A percentile compares a stretch with the other conserved stretches of the same genome.
phyloP scores from a whole-genome alignment of 2,888 invertebrate species.

The Zaprionus lineosus region DNA sequence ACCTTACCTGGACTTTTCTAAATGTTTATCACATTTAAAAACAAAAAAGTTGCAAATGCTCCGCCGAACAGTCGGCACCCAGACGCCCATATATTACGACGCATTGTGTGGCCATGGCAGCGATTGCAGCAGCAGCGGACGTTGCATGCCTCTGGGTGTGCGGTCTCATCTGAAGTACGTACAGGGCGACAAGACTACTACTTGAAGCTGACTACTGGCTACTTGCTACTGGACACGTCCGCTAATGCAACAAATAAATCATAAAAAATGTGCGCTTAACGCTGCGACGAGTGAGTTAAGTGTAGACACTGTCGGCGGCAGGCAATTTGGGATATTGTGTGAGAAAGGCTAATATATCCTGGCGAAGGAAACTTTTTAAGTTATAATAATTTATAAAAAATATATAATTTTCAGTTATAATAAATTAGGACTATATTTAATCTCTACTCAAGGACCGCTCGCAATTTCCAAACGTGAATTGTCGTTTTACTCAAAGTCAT shows the following conservation, averaged over 20 bases:
- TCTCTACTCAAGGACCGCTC: too few species aligned
- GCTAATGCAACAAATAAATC: conserved; percentile 67
- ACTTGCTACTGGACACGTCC: conserved; percentile 28
- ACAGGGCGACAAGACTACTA: conserved; percentile 29
- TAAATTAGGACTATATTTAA: too few species aligned
- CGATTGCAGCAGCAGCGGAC: conserved; percentile 3
- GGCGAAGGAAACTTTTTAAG: too few species aligned
- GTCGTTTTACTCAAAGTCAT: too few species aligned
- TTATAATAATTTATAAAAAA: too few species aligned
- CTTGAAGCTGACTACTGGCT: conserved; percentile 16
- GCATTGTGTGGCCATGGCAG: conserved; percentile 22
- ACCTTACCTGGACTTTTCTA: conserved; percentile 16
- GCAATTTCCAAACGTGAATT: too few species aligned
- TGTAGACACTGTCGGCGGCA: not conserved
- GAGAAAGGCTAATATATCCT: too few species aligned
- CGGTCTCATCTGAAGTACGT: conserved; percentile 40
- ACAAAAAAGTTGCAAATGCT: conserved; percentile 54
- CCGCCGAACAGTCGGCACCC: conserved; percentile 22
- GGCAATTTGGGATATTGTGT: too few species aligned
- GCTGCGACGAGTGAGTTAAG: conserved; percentile 3
- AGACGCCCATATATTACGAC: conserved; percentile 33
- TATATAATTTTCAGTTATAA: too few species aligned
- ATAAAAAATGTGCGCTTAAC: conserved; percentile 35
- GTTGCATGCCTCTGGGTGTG: conserved; percentile 39
- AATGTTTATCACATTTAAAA: conserved; percentile 43